Evolutionary conservation across 2,888 invertebrate species (phyloP).

Genomic region (Drosophila cognata): DNA sequence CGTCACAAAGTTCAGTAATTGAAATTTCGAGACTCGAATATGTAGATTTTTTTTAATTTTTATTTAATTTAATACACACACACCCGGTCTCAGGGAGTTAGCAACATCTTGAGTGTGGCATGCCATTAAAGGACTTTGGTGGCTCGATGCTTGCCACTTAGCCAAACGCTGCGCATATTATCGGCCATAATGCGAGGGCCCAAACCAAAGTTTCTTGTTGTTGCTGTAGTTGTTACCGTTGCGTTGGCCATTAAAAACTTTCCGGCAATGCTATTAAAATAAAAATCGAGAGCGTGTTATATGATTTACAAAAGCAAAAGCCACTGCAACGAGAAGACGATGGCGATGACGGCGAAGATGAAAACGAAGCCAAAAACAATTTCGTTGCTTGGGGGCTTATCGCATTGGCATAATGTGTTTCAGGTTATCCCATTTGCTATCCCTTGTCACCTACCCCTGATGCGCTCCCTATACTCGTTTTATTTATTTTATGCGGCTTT

Average conservation of each 20-base stretch:
- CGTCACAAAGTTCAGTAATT: background rate
- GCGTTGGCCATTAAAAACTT: conserved; percentile 71
- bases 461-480: background rate
- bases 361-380: conserved; percentile 55
- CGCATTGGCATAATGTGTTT: conserved; percentile 60
- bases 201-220: conserved; percentile 1
- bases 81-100: conserved; percentile 21
- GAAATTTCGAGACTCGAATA: background rate
- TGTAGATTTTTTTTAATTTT: background rate
- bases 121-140: conserved; percentile 51
- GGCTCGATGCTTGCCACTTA: conserved; percentile 52
- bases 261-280: conserved; percentile 73
- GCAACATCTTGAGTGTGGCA: conserved; percentile 56
- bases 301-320: conserved; percentile 67
- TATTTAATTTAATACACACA: background rate
- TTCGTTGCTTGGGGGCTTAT: conserved; percentile 54
- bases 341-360: background rate
- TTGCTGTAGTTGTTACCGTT: conserved; percentile 27
- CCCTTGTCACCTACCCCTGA: background rate
- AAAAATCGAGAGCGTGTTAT: conserved; percentile 78
- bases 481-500: conserved; percentile 61
- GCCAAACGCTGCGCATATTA: conserved; percentile 47
- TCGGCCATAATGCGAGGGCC: conserved; percentile 48
- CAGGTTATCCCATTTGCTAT: conserved; percentile 52
- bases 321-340: conserved; percentile 6